A percentile compares a stretch with the other conserved stretches of the same genome.
Conservation (phyloP, 1,140 invertebrate genomes). For the Eupeodes corollae region DNA sequence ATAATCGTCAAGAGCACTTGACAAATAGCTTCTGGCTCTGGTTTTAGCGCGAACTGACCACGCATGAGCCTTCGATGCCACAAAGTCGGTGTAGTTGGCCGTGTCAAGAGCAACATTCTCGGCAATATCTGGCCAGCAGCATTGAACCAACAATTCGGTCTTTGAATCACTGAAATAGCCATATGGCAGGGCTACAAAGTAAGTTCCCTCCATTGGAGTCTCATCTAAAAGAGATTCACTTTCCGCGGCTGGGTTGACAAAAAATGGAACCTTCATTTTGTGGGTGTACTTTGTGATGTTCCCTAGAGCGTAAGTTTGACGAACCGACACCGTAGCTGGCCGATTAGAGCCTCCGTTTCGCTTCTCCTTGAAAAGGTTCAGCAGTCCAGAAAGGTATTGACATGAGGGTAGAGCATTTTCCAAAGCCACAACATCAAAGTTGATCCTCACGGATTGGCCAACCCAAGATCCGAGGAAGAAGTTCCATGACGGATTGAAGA, state of each 20-base stretch:
- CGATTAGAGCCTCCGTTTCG: slow-evolving; percentile 51
- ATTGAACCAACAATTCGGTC: slow-evolving; percentile 64
- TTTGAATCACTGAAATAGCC: slow-evolving; percentile 72
- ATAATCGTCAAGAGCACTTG: slow-evolving; percentile 51
- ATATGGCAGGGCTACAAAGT: slow-evolving; percentile 62
- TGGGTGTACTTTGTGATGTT: slow-evolving; percentile 48
- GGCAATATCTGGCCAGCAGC: slow-evolving; percentile 77
- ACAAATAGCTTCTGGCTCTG: slow-evolving; percentile 51
- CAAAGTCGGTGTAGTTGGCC: slow-evolving; percentile 75
- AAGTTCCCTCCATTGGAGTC: slow-evolving; percentile 12
- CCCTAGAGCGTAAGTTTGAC: slow-evolving; percentile 70
- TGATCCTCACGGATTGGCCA: slow-evolving; percentile 57
- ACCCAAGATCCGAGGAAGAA: slow-evolving; percentile 71
- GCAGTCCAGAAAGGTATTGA: slow-evolving; percentile 66
- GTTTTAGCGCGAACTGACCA: slow-evolving; percentile 59
- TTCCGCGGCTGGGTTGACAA: not conserved
- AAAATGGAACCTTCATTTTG: slow-evolving; percentile 24
- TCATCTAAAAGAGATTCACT: not conserved
- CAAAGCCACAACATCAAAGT: slow-evolving; percentile 83
- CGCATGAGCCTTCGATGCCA: slow-evolving; percentile 70
- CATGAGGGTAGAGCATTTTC: slow-evolving; percentile 69
- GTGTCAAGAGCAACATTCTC: slow-evolving; percentile 83
- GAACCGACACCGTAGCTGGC: slow-evolving; percentile 54
- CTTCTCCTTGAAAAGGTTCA: slow-evolving; percentile 71
- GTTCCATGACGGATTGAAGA: slow-evolving; percentile 66